Conservation (phyloP, 2,113 vertebrate species). For the Ardeotis arabs region DNA sequence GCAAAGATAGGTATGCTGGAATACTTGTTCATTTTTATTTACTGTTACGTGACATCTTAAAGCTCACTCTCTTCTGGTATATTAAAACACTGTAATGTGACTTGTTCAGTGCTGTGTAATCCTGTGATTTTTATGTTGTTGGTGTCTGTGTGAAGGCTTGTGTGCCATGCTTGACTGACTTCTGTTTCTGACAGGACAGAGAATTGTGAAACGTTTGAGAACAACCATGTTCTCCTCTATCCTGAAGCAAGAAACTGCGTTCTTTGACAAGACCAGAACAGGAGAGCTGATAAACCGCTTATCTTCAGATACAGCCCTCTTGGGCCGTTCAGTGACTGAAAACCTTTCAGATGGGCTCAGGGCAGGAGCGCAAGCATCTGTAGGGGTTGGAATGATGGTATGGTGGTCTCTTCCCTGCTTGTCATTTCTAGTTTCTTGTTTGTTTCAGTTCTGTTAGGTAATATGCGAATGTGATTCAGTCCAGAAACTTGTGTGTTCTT, state of each 20-base stretch:
- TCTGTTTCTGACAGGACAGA: conserved; percentile 82
- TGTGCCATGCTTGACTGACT: neutral
- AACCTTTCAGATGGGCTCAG: conserved; percentile 96
- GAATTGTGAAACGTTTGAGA: conserved; percentile 90
- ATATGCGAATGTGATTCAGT: neutral
- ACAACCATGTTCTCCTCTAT: conserved; percentile 88
- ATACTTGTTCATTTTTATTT: neutral
- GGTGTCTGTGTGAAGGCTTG: neutral
- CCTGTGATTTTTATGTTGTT: neutral
- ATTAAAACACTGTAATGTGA: neutral
- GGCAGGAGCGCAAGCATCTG: conserved; percentile 87
- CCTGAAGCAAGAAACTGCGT: conserved; percentile 92
- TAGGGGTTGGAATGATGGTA: conserved; percentile 97
- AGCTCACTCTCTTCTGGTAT: neutral
- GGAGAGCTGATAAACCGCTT: conserved; percentile 96
- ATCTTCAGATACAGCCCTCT: conserved; percentile 87
- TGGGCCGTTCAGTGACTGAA: conserved; percentile 91
- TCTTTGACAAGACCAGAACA: conserved; percentile 93
- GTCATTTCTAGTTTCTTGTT: neutral
- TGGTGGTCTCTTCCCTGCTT: neutral
- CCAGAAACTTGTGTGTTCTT: neutral
- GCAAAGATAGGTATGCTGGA: neutral
- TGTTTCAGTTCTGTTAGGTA: neutral
- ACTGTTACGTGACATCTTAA: neutral
- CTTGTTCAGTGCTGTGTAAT: neutral